These are phyloP conservation scores for Enteromius radiatus DNA, from an alignment of 2,797 vertebrate species.

Conservation along the genomic window DNA sequence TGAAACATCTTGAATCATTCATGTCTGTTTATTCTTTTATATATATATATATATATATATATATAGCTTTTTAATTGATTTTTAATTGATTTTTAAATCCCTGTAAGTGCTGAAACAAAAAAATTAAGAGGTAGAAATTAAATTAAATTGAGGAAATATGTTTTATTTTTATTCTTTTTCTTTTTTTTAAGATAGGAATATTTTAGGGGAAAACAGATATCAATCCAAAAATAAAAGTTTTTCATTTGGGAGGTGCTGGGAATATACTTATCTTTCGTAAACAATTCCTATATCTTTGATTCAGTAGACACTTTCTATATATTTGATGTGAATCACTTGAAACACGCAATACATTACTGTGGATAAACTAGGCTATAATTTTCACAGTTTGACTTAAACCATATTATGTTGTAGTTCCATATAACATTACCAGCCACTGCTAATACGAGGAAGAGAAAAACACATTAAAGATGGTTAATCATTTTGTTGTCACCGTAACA, in stretches of 20 bases:
- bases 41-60: too few relatives aligned
- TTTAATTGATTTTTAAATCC: too few relatives aligned
- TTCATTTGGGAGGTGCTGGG: too few relatives aligned
- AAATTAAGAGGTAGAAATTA: too few relatives aligned
- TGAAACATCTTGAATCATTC: too few relatives aligned
- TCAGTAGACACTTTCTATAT: neutral
- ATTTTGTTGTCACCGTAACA: slow-evolving; percentile 27
- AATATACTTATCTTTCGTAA: neutral
- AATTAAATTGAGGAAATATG: neutral
- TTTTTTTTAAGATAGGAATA: neutral
- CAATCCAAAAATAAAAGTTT: neutral
- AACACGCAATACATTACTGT: neutral
- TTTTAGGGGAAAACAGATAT: neutral
- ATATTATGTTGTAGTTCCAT: neutral
- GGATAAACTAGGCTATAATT: neutral
- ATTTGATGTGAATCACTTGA: neutral
- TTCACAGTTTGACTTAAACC: neutral
- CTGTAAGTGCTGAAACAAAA: too few relatives aligned
- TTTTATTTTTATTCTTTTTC: too few relatives aligned
- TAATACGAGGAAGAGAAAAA: slow-evolving; percentile 5
- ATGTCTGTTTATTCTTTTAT: too few relatives aligned
- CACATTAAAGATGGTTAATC: neutral
- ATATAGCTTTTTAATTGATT: too few relatives aligned
- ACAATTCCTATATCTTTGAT: neutral
- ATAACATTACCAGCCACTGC: too few relatives aligned